Evolutionary conservation across 2,888 invertebrate species (phyloP).

Genomic region (Trilocha varians): DNA sequence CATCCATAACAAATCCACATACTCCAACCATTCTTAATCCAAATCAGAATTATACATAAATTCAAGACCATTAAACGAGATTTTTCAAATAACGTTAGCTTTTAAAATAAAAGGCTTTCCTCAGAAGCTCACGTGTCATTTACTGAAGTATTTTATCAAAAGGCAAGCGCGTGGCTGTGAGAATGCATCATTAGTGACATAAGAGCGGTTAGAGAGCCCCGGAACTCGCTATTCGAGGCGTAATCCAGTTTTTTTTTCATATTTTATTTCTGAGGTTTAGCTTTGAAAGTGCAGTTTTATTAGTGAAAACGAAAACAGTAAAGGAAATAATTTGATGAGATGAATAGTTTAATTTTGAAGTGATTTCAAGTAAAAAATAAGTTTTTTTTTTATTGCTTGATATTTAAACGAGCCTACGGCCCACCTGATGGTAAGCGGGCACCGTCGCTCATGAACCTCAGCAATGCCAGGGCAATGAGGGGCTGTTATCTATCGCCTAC

Average conservation of each 20-base stretch:
- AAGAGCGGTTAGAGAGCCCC: slow-evolving; percentile 5
- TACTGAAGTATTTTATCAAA: slow-evolving; percentile 1
- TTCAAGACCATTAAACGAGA: neutral
- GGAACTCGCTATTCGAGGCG: neutral
- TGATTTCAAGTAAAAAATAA: no score
- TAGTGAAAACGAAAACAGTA: neutral
- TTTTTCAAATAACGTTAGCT: neutral
- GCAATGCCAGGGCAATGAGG: no score
- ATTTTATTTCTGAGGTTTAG: neutral
- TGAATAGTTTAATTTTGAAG: no score
- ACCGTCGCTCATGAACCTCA: no score
- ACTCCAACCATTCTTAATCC: neutral
- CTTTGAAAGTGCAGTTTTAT: neutral
- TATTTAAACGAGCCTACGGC: no score
- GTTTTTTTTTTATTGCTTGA: no score
- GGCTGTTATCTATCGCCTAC: no score
- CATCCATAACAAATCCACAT: no score
- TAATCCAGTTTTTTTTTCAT: neutral
- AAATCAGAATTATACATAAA: neutral
- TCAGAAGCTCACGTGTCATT: neutral
- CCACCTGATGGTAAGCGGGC: no score
- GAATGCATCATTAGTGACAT: slow-evolving; percentile 21
- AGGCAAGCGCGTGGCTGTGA: slow-evolving; percentile 8
- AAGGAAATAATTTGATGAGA: no score
- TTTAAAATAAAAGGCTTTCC: neutral